Base-by-base conservation (phyloP, 1,140 invertebrate genomes). In the Drosophila erecta region DNA sequence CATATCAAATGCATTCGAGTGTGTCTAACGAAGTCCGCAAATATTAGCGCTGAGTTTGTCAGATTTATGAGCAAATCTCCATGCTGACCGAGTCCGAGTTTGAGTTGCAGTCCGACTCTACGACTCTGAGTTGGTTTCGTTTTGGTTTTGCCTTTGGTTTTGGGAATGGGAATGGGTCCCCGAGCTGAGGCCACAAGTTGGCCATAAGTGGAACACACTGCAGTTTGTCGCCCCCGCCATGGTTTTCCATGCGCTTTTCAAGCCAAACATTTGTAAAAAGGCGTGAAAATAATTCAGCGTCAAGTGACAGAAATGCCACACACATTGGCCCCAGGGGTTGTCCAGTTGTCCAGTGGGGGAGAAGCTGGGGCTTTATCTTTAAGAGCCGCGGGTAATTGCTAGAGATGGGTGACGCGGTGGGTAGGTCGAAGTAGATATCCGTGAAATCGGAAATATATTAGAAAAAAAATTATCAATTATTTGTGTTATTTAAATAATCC, bases 31-130 rank as follows among this genome's bases (percentile, higher is more conserved):
- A 89, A 89, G 84, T 89, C 85, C 83, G 85, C 84, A 89, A 89
- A 89, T 89, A 89, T 89, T 89, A 89, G 84, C 84, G 85, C 79
- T 89, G 84, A 89, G 84, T 90, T 89, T 89, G 84, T 89, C 84
- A 89, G 85, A 89, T 90, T 89, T 89, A 89, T 89, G 84, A 89
- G 80, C 84, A 89, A 89, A 89, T 89, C 84, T 89, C 85, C 85
- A 89, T 89, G 80, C 76, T 84, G 84, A 79, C 84, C 84, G 61
- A 69, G 76, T 73, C 72, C 54, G 41, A 62, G 50, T 58, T 35
- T 14, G 35, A 60, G 53, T 55, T 51, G 40, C 37, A 66, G 46
- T 66, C 62, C 43, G 60, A 54, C 33, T 62, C 33, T 62, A 14
- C 22, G 40, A 20, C 27, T 56, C 27, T 37, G 30, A 17, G 30